Percentiles rank a stretch among this genome's conserved stretches.
Evolutionary conservation across 2,113 vertebrate genomes (phyloP).

Genomic region (Mormyrus lacerda): DNA sequence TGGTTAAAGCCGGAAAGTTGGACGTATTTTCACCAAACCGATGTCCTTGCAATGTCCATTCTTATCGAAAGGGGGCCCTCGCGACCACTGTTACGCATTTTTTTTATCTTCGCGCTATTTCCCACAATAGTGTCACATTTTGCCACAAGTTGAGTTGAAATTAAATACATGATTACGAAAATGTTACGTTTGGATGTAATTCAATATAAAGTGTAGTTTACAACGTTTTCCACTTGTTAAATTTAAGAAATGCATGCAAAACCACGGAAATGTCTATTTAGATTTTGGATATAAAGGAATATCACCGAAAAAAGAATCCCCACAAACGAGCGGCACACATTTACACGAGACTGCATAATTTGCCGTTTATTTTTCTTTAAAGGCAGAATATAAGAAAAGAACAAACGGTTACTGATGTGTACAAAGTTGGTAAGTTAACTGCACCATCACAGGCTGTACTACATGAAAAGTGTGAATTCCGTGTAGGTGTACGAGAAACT

Average conservation of each 20-base stretch:
- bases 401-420: neutral
- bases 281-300: neutral
- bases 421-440: neutral
- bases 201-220: neutral
- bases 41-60: neutral
- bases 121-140: neutral
- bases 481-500: neutral
- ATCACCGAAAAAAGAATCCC: neutral
- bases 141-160: neutral
- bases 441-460: neutral
- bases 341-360: neutral
- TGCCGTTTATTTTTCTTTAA: constrained; percentile 11
- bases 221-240: neutral
- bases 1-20: neutral
- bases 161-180: neutral
- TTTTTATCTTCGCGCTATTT: too few relatives aligned
- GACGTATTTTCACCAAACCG: neutral
- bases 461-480: neutral
- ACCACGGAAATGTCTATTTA: neutral
- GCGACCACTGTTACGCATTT: neutral
- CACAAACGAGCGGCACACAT: neutral
- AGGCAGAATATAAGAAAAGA: neutral
- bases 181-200: neutral
- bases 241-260: neutral
- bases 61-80: neutral